Percentiles rank a stretch among this genome's conserved stretches.
These are phyloP conservation scores for Deilephila porcellus DNA, from an alignment of 2,888 invertebrate species.

Conservation along the genomic window DNA sequence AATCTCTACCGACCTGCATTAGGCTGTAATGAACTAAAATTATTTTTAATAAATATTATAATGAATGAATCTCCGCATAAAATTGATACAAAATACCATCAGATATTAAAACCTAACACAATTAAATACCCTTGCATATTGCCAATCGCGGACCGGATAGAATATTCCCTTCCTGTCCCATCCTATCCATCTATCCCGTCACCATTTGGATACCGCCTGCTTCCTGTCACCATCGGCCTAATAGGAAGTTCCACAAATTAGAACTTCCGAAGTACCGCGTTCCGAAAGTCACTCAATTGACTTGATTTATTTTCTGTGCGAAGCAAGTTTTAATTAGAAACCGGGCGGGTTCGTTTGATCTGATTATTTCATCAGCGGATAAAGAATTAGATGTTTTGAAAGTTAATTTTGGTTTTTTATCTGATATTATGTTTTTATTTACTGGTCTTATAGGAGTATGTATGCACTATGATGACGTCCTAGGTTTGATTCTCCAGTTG, in stretches of 20 bases:
- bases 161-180: slow-evolving; percentile 3
- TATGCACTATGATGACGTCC: too few relatives aligned
- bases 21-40: too few relatives aligned
- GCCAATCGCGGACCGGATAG: slow-evolving; percentile 5
- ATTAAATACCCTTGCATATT: background rate
- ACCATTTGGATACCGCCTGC: background rate
- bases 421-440: background rate
- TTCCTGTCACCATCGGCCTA: slow-evolving; percentile 4
- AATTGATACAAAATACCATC: background rate
- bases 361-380: background rate
- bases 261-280: slow-evolving; percentile 1
- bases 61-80: too few relatives aligned
- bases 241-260: slow-evolving; percentile 15
- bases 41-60: too few relatives aligned
- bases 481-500: too few relatives aligned
- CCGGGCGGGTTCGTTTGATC: background rate
- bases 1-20: too few relatives aligned
- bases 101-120: background rate
- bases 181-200: background rate
- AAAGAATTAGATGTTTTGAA: background rate
- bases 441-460: too few relatives aligned
- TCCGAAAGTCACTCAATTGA: slow-evolving; percentile 15
- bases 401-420: background rate
- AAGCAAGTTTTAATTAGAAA: slow-evolving; percentile 17
- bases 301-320: slow-evolving; percentile 22